Conservation (phyloP, 1,140 invertebrate genomes). For the Atopsyche davidsoni region DNA sequence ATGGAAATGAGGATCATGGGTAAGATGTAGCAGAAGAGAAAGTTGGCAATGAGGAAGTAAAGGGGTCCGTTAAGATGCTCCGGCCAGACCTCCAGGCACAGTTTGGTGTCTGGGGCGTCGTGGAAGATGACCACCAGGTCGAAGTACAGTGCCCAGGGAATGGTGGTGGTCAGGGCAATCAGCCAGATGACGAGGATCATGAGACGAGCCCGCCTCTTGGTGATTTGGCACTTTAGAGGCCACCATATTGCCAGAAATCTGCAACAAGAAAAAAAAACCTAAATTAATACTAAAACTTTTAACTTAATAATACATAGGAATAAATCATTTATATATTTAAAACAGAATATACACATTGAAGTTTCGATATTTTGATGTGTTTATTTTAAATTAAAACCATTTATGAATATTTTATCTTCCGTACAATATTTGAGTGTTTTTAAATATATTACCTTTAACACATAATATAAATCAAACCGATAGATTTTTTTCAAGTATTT, state of each 20-base stretch:
- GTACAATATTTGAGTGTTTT: no score
- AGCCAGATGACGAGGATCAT: slow-evolving; percentile 91
- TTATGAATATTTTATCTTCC: no score
- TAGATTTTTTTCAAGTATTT: no score
- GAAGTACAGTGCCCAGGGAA: slow-evolving; percentile 88
- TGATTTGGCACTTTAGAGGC: slow-evolving; percentile 87
- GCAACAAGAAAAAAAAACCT: slow-evolving; percentile 49
- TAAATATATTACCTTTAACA: no score
- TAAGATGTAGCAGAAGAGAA: slow-evolving; percentile 87
- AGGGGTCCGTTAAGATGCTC: slow-evolving; percentile 68
- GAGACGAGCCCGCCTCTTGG: slow-evolving; percentile 71
- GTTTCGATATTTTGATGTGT: no score
- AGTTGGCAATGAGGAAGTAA: slow-evolving; percentile 85
- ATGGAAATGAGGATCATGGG: slow-evolving; percentile 86
- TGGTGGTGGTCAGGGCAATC: slow-evolving; percentile 73
- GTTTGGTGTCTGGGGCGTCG: slow-evolving; percentile 60
- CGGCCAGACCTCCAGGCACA: slow-evolving; percentile 84
- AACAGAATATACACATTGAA: no score
- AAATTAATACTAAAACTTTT: no score
- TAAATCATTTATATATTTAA: no score
- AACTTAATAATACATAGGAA: no score
- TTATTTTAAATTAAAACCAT: no score
- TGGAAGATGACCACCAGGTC: slow-evolving; percentile 70
- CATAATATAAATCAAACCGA: no score
- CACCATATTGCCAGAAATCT: slow-evolving; percentile 95